Base-by-base conservation (phyloP, 2,888 invertebrate genomes). In the Luperina testacea region DNA sequence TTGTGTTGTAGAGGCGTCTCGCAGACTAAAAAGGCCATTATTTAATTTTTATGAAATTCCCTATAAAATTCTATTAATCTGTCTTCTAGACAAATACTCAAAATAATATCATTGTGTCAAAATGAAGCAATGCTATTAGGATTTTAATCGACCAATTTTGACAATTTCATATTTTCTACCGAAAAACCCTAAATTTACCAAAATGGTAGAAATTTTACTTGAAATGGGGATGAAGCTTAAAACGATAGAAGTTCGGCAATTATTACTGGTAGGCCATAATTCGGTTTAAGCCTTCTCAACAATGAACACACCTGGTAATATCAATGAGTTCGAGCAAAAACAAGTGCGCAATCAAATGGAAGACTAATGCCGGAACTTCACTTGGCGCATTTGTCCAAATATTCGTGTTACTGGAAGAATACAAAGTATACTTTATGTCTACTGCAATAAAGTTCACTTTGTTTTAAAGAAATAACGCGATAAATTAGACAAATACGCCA, bases 301-400 rank as follows among this genome's bases (percentile, higher is more conserved):
- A 70, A 69, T 87, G 81, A 87, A 85, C 84, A 85, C 84, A 84
- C 51, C 59, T 61, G 77, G 75, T 74, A 38, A 38, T 71, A 77
- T 70, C 48, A 61, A 75, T 67, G 17, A 71, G 3, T 59, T 75
- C n/a, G 59, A 57, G 53, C 38, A 45, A 81, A 73, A 67, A 51
- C n/a, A 69, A 64, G 45, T 59, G 57, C 27, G 27, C 8, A 59
- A 64, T n/a, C n/a, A n/a, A n/a, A n/a, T 77, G 83, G 80, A 83
- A 78, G 76, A 87, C 78, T 13, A 48, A 76, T 38, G 78, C 20
- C 0, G 4, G 20, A 7, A 27, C 11, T 20, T 13, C 0, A 32
- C 15, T 8, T 32, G 32, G 59, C 32, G 45, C 48, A 65, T 45
- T 74, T 9, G 27, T 15, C 2, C 2, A 45, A 32, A 8, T 48